A percentile compares a stretch with the other conserved stretches of the same genome.
Conservation (phyloP, 1,140 invertebrate species). For the Ceratina calcarata region DNA sequence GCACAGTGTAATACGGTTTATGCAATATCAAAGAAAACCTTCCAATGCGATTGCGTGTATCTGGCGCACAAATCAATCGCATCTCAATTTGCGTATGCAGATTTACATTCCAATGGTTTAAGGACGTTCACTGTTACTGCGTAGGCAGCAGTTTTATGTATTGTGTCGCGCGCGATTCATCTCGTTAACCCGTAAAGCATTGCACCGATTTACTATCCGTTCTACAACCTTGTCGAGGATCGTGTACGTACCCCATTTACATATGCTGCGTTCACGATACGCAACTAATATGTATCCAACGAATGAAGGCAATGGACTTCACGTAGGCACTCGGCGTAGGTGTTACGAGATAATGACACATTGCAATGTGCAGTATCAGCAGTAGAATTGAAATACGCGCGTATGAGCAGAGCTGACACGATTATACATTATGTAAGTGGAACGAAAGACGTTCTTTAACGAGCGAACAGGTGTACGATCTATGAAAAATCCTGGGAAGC, state of each 20-base stretch:
- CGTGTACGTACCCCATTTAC: slow-evolving; percentile 32
- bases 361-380: background rate
- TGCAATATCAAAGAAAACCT: background rate
- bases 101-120: too few relatives aligned
- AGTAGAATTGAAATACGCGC: slow-evolving; percentile 2
- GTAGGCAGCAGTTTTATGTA: background rate
- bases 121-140: background rate
- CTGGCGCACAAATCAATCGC: slow-evolving; percentile 2
- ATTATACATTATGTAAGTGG: slow-evolving; percentile 16
- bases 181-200: slow-evolving; percentile 39
- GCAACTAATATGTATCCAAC: slow-evolving; percentile 1
- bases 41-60: too few relatives aligned
- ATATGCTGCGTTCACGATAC: slow-evolving; percentile 20
- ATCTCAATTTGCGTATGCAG: slow-evolving; percentile 22
- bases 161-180: slow-evolving; percentile 39
- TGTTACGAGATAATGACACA: slow-evolving; percentile 42
- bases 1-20: background rate
- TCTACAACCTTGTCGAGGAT: slow-evolving; percentile 20
- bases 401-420: background rate
- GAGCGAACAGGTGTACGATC: slow-evolving; percentile 19
- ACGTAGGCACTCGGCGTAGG: slow-evolving; percentile 28
- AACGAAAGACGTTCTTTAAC: slow-evolving; percentile 15
- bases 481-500: background rate
- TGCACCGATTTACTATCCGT: slow-evolving; percentile 15
- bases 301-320: slow-evolving; percentile 35